These are phyloP conservation scores for Pherbina coryleti DNA, from an alignment of 2,888 invertebrate species.

Conservation along the genomic window DNA sequence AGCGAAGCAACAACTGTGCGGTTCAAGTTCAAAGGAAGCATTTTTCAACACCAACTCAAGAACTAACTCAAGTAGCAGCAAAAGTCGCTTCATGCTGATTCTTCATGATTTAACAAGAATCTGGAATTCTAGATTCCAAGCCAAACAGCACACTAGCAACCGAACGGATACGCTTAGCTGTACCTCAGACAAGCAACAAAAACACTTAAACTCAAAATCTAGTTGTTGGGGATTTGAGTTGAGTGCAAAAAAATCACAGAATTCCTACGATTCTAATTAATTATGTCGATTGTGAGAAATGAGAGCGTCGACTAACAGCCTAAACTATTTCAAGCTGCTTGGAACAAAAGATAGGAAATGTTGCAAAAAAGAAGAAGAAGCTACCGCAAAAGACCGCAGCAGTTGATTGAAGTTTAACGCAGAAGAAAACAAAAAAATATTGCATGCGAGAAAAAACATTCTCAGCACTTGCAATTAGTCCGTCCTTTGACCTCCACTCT, in stretches of 20 bases:
- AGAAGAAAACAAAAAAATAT: not conserved
- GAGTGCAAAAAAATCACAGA: not conserved
- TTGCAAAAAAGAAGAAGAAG: not conserved
- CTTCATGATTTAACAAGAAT: slow-evolving; percentile 1
- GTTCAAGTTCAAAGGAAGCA: slow-evolving; percentile 26
- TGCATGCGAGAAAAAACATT: slow-evolving; percentile 45
- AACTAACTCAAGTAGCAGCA: too few species aligned
- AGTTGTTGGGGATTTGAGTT: not conserved
- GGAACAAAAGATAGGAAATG: too few species aligned
- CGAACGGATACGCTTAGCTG: too few species aligned
- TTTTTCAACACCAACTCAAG: not conserved
- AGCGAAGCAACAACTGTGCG: not conserved
- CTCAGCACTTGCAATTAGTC: slow-evolving; percentile 30
- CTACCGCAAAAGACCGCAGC: not conserved
- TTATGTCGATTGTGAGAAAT: slow-evolving; percentile 61
- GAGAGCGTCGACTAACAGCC: slow-evolving; percentile 50
- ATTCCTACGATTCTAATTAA: slow-evolving; percentile 60
- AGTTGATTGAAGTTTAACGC: too few species aligned
- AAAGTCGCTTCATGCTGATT: too few species aligned
- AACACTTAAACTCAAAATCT: too few species aligned
- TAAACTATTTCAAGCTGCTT: slow-evolving; percentile 28
- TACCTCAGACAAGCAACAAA: too few species aligned
- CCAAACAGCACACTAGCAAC: too few species aligned
- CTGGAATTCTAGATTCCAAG: slow-evolving; percentile 10
- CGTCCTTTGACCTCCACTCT: slow-evolving; percentile 45